Evolutionary conservation across 1,140 invertebrate genomes (phyloP), one percentile per base, ranked within the genome.

Genomic region (Drosophila novamexicana): DNA sequence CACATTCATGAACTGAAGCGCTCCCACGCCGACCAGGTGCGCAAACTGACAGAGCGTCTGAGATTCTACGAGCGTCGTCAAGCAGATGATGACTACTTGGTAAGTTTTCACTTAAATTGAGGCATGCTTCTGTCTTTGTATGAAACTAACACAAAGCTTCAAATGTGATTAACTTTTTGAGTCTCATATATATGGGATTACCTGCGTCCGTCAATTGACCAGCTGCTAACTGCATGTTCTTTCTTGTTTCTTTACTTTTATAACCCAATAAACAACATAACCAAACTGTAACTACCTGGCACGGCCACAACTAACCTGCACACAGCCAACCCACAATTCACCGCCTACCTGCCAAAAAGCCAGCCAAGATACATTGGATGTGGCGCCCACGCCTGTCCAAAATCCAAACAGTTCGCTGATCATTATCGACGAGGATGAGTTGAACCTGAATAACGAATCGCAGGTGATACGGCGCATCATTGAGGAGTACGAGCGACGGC

Each of bases 401-500:
- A 49, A 75, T 66, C 64, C 66, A 8, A 90, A 86, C 47, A 76
- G 74, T 10, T 92, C 91, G 7, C 65, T 91, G 18, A 90, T 92
- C 32, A 92, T 92, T 29, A 92, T 92, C 67, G 91, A 92, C 54
- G 76, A 92, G 73, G 91, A 92, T 59, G 91, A 92, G 53, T 22
- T 92, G 57, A 92, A 91, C 57, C 50, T 75, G n/a, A 80, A 89
- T 34, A 92, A 92, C 50, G 61, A 93, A 67, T 90, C 94, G 54
- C 88, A 93, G 65, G 83, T 92, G 79, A 77, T 93, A 57, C 77
- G 93, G 76, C 91, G 93, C 58, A 91, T 93, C 77, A 91, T 92
- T 75, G 81, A 93, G 88, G 89, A 93, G 91, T 90, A 93, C 78
- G 82, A 94, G 78, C 63, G 91, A 70, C 72, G 93, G 69, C 91